Conservation (phyloP, 1,140 invertebrate species). For the Eriocheir sinensis region DNA sequence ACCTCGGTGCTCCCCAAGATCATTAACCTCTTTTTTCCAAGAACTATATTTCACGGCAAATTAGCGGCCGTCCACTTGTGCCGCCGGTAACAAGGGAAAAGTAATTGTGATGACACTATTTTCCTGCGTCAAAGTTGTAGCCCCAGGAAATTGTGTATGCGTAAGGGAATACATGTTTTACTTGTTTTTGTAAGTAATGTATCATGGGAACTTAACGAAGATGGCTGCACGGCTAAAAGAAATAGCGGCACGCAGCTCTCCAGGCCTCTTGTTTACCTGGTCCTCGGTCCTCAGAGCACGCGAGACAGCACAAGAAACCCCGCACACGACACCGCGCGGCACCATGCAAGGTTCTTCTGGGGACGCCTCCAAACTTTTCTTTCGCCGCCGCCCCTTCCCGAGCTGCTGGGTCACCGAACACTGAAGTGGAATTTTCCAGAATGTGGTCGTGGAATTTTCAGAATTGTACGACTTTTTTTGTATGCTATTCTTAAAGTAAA, state of each 20-base stretch:
- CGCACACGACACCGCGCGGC: neutral
- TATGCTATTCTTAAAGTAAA: too few species aligned
- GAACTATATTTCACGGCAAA: constrained; percentile 2
- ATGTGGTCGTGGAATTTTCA: too few species aligned
- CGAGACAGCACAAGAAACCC: neutral
- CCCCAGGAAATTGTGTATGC: neutral
- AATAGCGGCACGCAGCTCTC: neutral
- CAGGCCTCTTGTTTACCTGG: neutral
- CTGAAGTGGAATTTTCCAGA: neutral
- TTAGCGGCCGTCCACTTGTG: neutral
- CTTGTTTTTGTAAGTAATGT: too few species aligned
- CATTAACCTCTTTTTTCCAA: neutral
- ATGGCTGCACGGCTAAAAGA: neutral
- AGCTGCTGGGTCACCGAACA: neutral
- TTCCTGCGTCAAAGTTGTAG: neutral
- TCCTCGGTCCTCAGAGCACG: neutral
- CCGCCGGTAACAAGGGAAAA: neutral
- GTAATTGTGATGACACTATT: neutral
- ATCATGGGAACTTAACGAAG: neutral
- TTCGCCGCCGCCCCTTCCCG: neutral
- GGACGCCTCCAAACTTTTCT: neutral
- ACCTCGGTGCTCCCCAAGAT: neutral
- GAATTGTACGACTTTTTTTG: too few species aligned
- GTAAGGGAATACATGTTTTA: neutral
- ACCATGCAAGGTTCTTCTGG: neutral